Evolutionary conservation across 2,888 invertebrate species (phyloP), one percentile per base, ranked within the genome.

Genomic region (Helobdella robusta): DNA sequence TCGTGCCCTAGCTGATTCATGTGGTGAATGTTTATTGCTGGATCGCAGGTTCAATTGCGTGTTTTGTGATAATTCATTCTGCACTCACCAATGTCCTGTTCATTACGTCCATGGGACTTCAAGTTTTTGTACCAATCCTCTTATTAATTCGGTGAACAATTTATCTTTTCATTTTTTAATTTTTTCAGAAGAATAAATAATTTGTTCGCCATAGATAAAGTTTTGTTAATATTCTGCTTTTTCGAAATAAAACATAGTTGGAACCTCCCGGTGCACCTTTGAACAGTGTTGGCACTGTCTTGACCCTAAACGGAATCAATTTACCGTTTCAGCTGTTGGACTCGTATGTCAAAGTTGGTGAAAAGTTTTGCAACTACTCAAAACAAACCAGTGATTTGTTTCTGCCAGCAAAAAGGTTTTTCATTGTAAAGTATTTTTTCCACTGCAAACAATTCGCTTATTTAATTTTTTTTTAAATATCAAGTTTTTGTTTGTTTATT

Each of bases 1-100:
- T 81, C 88, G 89, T 81, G 88, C 89, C 78, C 91, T 97, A 91
- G 94, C 95, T 4, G 88, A 90, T 78, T 94, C 93, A 79, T 98
- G 97, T 81, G 97, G 97, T 3, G 89, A 91, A 84, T 98, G 97
- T 79, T 82, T 97, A 74, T 91, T 91, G 36, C 83, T 93, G 68
- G 86, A 89, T 2, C 87, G 89, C 74, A 91, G 91, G 77, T 94
- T 90, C 79, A 87, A 88, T 66, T 95, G 95, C 80, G 94, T 93
- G 59, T 94, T 94, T 94, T 95, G 94, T 40, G 87, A 87, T 5
- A 89, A 66, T 18, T n/a, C 28, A 23, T 93, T 93, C 79, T 90
- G 91, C 81, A 91, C 92, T 32, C 87, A 88, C 77, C 89, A 89
- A 72, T 90, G 92, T 77, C 15, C 56, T 2, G 56, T n/a, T 11